A percentile compares a stretch with the other conserved stretches of the same genome.
These are phyloP conservation scores for Leptodactylus fallax DNA, from an alignment of 2,797 vertebrate genomes.

Conservation along the genomic window DNA sequence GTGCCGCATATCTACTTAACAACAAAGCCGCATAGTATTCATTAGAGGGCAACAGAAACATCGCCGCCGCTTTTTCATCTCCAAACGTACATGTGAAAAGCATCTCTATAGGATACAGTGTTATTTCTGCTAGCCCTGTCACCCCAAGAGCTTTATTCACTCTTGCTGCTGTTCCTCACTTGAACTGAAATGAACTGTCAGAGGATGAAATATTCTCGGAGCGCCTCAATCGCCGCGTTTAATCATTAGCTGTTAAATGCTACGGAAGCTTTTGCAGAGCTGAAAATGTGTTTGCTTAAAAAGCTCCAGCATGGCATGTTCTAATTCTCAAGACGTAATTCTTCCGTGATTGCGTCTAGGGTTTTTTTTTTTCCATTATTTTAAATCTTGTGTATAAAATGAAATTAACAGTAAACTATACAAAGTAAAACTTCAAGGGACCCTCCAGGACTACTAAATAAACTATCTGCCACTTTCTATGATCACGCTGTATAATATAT, in stretches of 20 bases:
- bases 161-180: not conserved
- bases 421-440: not conserved
- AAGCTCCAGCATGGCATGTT: not conserved
- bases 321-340: not conserved
- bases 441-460: not conserved
- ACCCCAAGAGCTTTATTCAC: slow-evolving; percentile 25
- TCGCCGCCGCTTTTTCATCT: not conserved
- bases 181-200: slow-evolving; percentile 28
- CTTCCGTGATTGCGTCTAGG: not conserved
- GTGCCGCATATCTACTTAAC: not conserved
- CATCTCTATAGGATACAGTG: slow-evolving; percentile 1
- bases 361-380: not conserved
- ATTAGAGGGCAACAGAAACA: not conserved
- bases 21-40: not conserved
- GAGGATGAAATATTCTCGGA: slow-evolving; percentile 1
- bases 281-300: slow-evolving; percentile 20
- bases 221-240: not conserved
- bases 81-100: not conserved
- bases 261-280: slow-evolving; percentile 16
- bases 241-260: slow-evolving; percentile 30
- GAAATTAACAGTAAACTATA: slow-evolving; percentile 4
- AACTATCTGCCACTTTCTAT: not conserved
- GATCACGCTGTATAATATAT: not conserved
- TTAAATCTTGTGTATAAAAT: not conserved
- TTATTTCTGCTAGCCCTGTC: slow-evolving; percentile 9